Conservation (phyloP, 2,797 vertebrate species). For the Spea hammondii region DNA sequence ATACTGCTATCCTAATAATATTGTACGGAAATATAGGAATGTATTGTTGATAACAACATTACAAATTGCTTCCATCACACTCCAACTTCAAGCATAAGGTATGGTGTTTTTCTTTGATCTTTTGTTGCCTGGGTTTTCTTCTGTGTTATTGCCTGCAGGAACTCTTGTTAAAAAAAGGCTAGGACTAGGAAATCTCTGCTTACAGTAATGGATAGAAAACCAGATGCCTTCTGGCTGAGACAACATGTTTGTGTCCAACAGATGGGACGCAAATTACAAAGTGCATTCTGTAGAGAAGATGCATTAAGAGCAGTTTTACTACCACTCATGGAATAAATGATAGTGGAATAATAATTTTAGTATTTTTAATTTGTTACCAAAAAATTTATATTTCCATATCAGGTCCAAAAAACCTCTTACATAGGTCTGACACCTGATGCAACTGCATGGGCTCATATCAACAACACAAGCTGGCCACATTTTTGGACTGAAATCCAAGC, state of each 20-base stretch:
- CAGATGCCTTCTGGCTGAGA: conserved; percentile 47
- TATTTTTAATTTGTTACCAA: too few species aligned
- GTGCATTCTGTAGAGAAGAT: not conserved
- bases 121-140: conserved; percentile 37
- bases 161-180: conserved; percentile 40
- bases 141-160: conserved; percentile 43
- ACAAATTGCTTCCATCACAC: conserved; percentile 44
- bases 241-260: conserved; percentile 34
- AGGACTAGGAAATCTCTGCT: conserved; percentile 30
- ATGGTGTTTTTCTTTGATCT: conserved; percentile 36
- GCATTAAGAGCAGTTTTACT: conserved; percentile 12
- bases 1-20: not conserved
- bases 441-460: too few species aligned
- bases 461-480: too few species aligned
- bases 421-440: too few species aligned
- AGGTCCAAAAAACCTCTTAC: too few species aligned
- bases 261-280: conserved; percentile 36
- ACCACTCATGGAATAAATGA: too few species aligned
- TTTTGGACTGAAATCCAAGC: too few species aligned
- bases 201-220: conserved; percentile 42
- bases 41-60: conserved; percentile 31
- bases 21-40: conserved; percentile 18
- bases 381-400: too few species aligned
- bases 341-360: too few species aligned
- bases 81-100: conserved; percentile 37